These are phyloP conservation scores for Cephus spinipes DNA, from an alignment of 2,888 invertebrate genomes.

Conservation along the genomic window DNA sequence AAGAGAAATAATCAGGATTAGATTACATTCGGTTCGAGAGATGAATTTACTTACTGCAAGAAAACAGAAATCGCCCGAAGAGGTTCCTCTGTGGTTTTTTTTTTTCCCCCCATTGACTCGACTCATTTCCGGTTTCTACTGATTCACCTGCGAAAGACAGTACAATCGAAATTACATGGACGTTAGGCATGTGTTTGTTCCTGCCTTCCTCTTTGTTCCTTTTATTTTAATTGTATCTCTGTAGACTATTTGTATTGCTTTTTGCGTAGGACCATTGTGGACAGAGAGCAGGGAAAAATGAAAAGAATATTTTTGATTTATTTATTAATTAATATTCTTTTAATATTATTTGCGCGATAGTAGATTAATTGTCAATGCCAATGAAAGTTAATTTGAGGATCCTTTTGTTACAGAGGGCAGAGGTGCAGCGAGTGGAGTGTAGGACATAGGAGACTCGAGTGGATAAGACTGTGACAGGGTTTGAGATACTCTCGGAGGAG, in stretches of 20 bases:
- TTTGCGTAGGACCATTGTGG: not conserved
- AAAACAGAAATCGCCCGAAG: not conserved
- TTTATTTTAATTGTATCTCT: not conserved
- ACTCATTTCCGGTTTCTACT: not conserved
- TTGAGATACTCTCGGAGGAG: conserved; percentile 33
- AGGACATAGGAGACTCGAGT: conserved; percentile 13
- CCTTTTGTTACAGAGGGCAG: conserved; percentile 38
- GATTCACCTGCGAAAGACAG: not conserved
- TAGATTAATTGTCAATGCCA: not conserved
- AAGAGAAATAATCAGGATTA: not conserved
- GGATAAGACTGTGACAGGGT: conserved; percentile 9
- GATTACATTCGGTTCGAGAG: not conserved
- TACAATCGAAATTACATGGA: not conserved
- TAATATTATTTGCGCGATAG: not conserved
- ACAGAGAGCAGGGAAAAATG: not conserved
- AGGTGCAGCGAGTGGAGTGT: conserved; percentile 25
- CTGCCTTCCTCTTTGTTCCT: not conserved
- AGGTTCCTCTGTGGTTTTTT: not conserved
- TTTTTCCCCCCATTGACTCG: not conserved
- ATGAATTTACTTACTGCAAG: not conserved
- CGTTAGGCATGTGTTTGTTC: not conserved
- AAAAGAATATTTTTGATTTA: not conserved
- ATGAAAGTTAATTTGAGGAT: not conserved
- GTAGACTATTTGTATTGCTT: not conserved
- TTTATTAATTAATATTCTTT: not conserved